These are phyloP conservation scores for Peribatodes rhomboidaria DNA, from an alignment of 2,888 invertebrate species.

Conservation along the genomic window DNA sequence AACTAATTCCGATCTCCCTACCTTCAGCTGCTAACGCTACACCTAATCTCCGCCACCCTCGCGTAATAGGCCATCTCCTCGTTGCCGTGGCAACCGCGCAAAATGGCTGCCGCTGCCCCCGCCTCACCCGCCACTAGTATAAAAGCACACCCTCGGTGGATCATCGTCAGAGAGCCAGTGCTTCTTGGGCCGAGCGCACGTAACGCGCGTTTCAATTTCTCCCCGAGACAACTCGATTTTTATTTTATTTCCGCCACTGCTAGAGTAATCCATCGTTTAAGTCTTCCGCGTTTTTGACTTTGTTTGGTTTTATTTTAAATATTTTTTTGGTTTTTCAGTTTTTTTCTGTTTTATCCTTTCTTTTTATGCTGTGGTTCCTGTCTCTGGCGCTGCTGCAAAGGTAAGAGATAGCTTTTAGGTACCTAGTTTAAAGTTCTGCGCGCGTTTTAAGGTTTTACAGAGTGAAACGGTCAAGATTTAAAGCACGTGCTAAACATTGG, in stretches of 20 bases:
- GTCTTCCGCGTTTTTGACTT: slow-evolving; percentile 33
- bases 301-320: slow-evolving; percentile 48
- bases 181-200: slow-evolving; percentile 60
- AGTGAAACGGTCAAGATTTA: slow-evolving; percentile 43
- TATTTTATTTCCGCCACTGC: slow-evolving; percentile 47
- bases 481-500: slow-evolving; percentile 53
- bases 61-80: slow-evolving; percentile 86
- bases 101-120: slow-evolving; percentile 79
- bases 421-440: slow-evolving; percentile 16
- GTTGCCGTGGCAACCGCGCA: slow-evolving; percentile 77
- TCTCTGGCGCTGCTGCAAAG: slow-evolving; percentile 57
- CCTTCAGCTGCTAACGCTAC: slow-evolving; percentile 70
- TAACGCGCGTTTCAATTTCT: slow-evolving; percentile 59
- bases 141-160: slow-evolving; percentile 69
- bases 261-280: slow-evolving; percentile 22
- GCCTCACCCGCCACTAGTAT: slow-evolving; percentile 67
- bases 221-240: slow-evolving; percentile 60
- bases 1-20: slow-evolving; percentile 49
- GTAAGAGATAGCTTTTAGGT: slow-evolving; percentile 63
- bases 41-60: slow-evolving; percentile 84
- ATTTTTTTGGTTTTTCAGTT: slow-evolving; percentile 15
- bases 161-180: slow-evolving; percentile 78
- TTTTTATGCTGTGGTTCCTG: slow-evolving; percentile 62
- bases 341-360: slow-evolving; percentile 52
- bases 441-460: slow-evolving; percentile 12